Evolutionary conservation across 2,888 invertebrate species (phyloP).

Genomic region (Halictus quadricinctus): DNA sequence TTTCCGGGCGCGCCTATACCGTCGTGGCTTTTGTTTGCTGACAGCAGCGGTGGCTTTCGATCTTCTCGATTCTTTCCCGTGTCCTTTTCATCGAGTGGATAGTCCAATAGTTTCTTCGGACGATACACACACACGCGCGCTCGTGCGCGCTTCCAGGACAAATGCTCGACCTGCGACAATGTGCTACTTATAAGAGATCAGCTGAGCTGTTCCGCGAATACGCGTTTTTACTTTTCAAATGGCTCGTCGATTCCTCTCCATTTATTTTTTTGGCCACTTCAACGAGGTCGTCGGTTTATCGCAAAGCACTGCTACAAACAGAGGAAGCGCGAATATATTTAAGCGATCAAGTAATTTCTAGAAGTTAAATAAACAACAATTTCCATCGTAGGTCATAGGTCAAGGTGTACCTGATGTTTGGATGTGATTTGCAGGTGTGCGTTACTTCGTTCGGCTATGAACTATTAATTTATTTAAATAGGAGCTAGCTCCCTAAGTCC

Average conservation of each 20-base stretch:
- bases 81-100: conserved; percentile 17
- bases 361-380: no score
- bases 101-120: conserved; percentile 3
- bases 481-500: not conserved
- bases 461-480: not conserved
- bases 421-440: not conserved
- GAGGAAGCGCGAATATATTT: no score
- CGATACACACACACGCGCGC: not conserved
- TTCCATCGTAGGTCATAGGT: no score
- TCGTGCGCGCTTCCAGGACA: not conserved
- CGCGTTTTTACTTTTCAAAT: not conserved
- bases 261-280: no score
- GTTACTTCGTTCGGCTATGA: not conserved
- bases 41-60: conserved; percentile 34
- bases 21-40: conserved; percentile 30
- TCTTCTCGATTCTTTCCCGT: conserved; percentile 23
- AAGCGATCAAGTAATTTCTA: no score
- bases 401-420: no score
- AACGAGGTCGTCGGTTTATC: no score
- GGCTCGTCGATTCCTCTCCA: not conserved
- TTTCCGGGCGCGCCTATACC: conserved; percentile 21
- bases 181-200: not conserved
- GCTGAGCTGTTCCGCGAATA: conserved; percentile 14
- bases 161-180: not conserved
- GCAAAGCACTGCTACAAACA: no score